phyloP scores from a whole-genome alignment of 2,888 invertebrate species.

The Urechis unicinctus region DNA sequence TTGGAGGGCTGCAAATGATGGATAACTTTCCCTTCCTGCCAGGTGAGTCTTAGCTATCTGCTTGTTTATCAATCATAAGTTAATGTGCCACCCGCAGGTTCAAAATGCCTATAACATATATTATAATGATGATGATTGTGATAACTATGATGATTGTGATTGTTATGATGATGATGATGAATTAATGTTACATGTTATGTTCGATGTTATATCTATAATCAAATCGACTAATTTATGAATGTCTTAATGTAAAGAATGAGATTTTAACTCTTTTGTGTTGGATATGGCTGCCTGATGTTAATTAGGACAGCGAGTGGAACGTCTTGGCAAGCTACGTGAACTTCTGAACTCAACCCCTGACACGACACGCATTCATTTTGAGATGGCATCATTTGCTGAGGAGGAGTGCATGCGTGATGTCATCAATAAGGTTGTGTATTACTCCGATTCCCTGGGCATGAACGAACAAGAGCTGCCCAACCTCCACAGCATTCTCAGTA shows the following conservation, averaged over 20 bases:
- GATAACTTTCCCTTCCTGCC: slow-evolving; percentile 69
- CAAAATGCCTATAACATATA: not conserved
- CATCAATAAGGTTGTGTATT: slow-evolving; percentile 64
- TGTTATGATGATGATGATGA: not conserved
- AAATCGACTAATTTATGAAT: no score
- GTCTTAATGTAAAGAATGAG: no score
- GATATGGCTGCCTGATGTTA: no score
- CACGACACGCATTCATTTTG: slow-evolving; percentile 68
- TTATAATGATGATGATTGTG: no score
- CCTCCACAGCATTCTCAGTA: slow-evolving; percentile 63
- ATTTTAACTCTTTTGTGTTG: no score
- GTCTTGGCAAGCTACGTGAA: slow-evolving; percentile 61
- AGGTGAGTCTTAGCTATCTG: slow-evolving; percentile 54
- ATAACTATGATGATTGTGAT: no score
- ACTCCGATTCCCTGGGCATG: slow-evolving; percentile 77
- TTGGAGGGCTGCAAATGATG: slow-evolving; percentile 84
- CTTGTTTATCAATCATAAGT: not conserved
- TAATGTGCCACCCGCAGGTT: not conserved
- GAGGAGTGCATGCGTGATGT: slow-evolving; percentile 63
- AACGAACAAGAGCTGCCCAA: slow-evolving; percentile 82
- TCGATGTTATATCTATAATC: no score
- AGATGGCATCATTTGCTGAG: slow-evolving; percentile 80
- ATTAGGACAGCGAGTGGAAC: slow-evolving; percentile 60
- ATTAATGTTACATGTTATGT: no score
- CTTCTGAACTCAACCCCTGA: slow-evolving; percentile 61